Conservation (phyloP, 2,797 vertebrate species). For the Ibycter americanus region DNA sequence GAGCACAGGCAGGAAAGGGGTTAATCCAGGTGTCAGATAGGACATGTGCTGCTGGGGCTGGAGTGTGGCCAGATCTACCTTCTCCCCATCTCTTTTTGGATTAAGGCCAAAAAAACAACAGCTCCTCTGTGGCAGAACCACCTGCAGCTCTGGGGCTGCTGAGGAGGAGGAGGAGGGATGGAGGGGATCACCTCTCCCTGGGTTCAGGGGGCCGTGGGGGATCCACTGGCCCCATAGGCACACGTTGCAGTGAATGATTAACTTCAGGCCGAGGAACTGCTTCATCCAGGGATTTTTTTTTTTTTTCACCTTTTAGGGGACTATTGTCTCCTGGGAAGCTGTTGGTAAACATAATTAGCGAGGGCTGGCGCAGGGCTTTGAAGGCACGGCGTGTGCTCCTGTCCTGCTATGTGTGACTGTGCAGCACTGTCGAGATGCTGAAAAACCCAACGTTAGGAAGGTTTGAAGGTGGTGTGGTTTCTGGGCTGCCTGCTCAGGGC, state of each 20-base stretch:
- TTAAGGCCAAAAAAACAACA: neutral
- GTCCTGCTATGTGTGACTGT: neutral
- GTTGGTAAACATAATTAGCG: neutral
- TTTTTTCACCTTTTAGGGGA: conserved; percentile 9
- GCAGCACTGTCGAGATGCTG: accelerated
- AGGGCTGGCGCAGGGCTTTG: neutral
- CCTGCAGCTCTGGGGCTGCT: neutral
- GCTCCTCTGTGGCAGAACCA: conserved; percentile 6
- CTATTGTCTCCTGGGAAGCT: neutral
- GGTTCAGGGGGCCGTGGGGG: accelerated
- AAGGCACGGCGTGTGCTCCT: neutral
- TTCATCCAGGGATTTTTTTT: neutral
- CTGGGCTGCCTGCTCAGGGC: neutral
- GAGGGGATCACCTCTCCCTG: neutral
- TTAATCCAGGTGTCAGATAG: conserved; percentile 41
- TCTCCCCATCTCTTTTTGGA: conserved; percentile 45
- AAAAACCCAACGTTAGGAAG: neutral
- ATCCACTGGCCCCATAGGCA: accelerated
- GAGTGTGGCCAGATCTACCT: conserved; percentile 38
- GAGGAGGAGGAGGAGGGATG: neutral
- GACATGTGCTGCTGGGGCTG: conserved; percentile 5
- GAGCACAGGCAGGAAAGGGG: neutral
- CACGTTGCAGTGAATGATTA: neutral
- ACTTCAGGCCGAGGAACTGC: neutral
- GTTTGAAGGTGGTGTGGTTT: neutral